Base-by-base conservation (phyloP, 2,797 vertebrate species). In the Phoebastria nigripes region DNA sequence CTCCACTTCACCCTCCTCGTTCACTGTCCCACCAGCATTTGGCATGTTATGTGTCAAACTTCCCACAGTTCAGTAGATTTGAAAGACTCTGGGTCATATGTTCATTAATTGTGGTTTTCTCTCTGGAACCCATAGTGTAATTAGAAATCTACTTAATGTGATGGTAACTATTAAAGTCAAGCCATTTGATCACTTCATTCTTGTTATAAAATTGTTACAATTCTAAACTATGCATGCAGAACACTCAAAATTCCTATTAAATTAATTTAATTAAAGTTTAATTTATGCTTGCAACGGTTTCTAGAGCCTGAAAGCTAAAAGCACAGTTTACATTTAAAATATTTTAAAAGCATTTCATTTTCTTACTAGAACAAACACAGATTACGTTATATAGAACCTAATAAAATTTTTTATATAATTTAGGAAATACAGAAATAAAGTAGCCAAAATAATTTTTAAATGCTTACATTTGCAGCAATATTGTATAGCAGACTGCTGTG, bases 231-330 rank as follows among this genome's bases (percentile, higher is more conserved):
- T 89, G 80, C 85, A 89, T 96, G 91, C 84, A 92, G 89, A 97
- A 96, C 96, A 82, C 89, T 93, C 92, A 94, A 72, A 96, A 92
- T 94, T 94, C 44, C 65, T 94, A 66, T 87, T 96, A 77, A 93
- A 93, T 95, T 97, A 96, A 92, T 96, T 93, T 93, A 96, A 96
- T 97, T 96, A 90, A 96, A 88, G 54, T 94, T 96, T 94, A 95
- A 96, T 95, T 97, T 96, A 86, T 90, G 58, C 94, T 87, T 90
- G 66, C 54, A 78, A 63, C 70, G 59, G 35, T 90, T 92, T 89
- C 82, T 79, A 81, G 13, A 81, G 44, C 51, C 76, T 91, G 46
- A 77, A 91, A 96, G 76, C 72, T 84, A 82, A 94, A 95, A 89
- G 63, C 62, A 70, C 21, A 31, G 25, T 84, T 84, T 84, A 62